phyloP scores from a whole-genome alignment of 2,113 vertebrate genomes.

The Carassius carassius region DNA sequence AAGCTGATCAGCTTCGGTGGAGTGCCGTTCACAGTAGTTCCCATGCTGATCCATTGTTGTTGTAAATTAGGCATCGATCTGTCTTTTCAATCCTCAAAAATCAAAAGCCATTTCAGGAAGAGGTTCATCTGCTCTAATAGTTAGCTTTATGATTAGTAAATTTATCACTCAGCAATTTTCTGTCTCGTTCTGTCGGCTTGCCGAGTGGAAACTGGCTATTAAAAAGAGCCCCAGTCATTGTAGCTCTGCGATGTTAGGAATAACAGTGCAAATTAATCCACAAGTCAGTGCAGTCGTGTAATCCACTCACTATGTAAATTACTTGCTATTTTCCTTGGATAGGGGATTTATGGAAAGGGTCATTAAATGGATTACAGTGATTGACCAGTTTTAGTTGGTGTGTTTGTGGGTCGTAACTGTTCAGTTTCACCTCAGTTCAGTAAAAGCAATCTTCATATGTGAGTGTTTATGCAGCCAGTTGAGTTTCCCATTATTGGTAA shows the following conservation, averaged over 20 bases:
- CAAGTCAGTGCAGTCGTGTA: slow-evolving; percentile 75
- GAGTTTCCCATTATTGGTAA: background rate
- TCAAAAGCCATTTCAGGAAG: slow-evolving; percentile 41
- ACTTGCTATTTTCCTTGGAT: slow-evolving; percentile 72
- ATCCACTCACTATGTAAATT: slow-evolving; percentile 79
- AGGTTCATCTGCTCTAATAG: slow-evolving; percentile 46
- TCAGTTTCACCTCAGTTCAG: slow-evolving; percentile 15
- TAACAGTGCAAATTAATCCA: slow-evolving; percentile 78
- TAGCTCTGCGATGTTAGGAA: slow-evolving; percentile 74
- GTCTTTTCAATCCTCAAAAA: slow-evolving; percentile 48
- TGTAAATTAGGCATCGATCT: slow-evolving; percentile 47
- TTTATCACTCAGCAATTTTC: slow-evolving; percentile 56
- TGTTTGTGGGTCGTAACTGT: slow-evolving; percentile 53
- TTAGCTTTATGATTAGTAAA: slow-evolving; percentile 54
- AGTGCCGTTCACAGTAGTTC: slow-evolving; percentile 11
- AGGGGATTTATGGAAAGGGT: slow-evolving; percentile 68
- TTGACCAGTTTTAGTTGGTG: slow-evolving; percentile 72
- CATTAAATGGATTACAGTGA: slow-evolving; percentile 75
- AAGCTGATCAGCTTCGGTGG: slow-evolving; percentile 12
- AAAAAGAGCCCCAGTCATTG: slow-evolving; percentile 66
- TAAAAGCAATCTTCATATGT: background rate
- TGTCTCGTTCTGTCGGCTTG: slow-evolving; percentile 36
- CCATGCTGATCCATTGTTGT: slow-evolving; percentile 33
- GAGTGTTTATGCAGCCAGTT: background rate
- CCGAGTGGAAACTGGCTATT: slow-evolving; percentile 32